Evolutionary conservation across 2,888 invertebrate genomes (phyloP).

Genomic region (Drepana falcataria): DNA sequence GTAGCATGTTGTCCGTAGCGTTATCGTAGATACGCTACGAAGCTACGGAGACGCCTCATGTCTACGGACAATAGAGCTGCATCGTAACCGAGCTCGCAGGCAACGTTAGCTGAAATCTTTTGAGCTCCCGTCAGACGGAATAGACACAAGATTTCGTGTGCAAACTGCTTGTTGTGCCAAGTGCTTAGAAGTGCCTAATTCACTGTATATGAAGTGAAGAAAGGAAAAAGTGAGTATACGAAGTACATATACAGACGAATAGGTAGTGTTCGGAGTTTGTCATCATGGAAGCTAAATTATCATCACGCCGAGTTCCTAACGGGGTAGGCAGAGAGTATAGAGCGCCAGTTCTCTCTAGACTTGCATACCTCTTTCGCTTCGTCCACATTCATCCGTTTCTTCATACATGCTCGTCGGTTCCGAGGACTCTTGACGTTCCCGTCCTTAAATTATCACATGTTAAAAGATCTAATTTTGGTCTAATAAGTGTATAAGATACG

Average conservation of each 20-base stretch:
- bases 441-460: no score
- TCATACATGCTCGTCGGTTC: no score
- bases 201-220: background rate
- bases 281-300: no score
- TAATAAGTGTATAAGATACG: no score
- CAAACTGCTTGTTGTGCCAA: constrained; percentile 38
- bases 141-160: constrained; percentile 42
- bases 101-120: constrained; percentile 48
- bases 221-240: background rate
- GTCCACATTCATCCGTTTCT: no score
- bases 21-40: constrained; percentile 32
- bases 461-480: no score
- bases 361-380: no score
- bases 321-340: no score
- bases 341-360: no score
- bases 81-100: constrained; percentile 40
- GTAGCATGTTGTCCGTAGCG: constrained; percentile 23
- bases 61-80: constrained; percentile 52
- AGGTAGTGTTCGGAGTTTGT: no score
- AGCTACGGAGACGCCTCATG: constrained; percentile 38
- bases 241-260: background rate
- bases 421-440: no score
- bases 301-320: no score
- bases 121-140: constrained; percentile 51
- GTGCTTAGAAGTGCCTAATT: constrained; percentile 37